A percentile compares a stretch with the other conserved stretches of the same genome.
Conservation (phyloP, 2,888 invertebrate species). For the Trissolcus brochymenae region DNA sequence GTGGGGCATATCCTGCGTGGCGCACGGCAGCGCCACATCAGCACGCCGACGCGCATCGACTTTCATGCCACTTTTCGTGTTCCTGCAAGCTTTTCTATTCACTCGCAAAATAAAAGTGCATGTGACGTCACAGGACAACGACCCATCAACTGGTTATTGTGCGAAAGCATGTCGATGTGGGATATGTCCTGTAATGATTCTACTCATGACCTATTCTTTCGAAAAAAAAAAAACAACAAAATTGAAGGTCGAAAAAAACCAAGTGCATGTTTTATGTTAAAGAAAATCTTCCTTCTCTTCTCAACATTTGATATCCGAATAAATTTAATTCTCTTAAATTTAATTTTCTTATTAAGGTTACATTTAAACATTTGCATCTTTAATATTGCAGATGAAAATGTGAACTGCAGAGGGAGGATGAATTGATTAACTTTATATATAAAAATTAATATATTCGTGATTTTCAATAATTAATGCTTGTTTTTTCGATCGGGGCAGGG, state of each 20-base stretch:
- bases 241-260: neutral
- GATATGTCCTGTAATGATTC: slow-evolving; percentile 27
- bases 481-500: too few species aligned
- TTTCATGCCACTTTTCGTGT: slow-evolving; percentile 29
- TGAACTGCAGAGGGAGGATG: too few species aligned
- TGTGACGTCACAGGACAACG: slow-evolving; percentile 62
- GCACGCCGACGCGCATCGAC: slow-evolving; percentile 44
- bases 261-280: too few species aligned
- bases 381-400: too few species aligned
- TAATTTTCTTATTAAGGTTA: too few species aligned
- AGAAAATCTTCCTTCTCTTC: too few species aligned
- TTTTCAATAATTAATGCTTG: too few species aligned
- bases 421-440: too few species aligned
- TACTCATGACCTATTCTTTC: slow-evolving; percentile 15
- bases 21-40: slow-evolving; percentile 13
- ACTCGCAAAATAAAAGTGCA: slow-evolving; percentile 26
- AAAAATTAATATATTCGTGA: too few species aligned
- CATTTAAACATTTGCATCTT: too few species aligned
- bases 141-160: slow-evolving; percentile 52
- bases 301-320: too few species aligned
- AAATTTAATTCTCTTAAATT: too few species aligned
- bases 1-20: slow-evolving; percentile 23
- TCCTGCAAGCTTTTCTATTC: slow-evolving; percentile 39
- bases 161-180: slow-evolving; percentile 6
- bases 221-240: slow-evolving; percentile 2